Base-by-base conservation (phyloP, 2,113 vertebrate genomes). In the Turnix velox region DNA sequence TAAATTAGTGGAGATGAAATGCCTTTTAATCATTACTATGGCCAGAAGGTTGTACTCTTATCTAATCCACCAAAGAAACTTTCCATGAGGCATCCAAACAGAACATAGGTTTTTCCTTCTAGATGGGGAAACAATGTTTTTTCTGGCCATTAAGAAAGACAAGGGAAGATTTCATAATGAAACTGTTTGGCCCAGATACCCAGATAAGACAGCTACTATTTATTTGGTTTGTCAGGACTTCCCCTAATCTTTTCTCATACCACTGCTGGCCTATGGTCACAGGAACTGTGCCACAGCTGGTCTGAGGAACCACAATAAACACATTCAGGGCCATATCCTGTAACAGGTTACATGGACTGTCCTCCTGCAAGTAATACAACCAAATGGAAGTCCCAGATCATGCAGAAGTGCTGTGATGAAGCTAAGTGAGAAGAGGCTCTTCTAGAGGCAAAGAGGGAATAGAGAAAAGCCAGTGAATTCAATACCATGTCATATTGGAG, bases 311-410 rank as follows among this genome's bases (percentile, higher is more conserved):
- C 89, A 52, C 69, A 57, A 20, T 28, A 18, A 61, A 81, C 22
- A 25, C 2, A 3, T 14, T 5, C 30, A n/a, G 37, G 27, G 39
- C 28, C 1, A 0, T 28, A 43, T 40, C 55, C 67, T 18, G 0
- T 18, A 18, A 12, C 13, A 40, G 51, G 51, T 84, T 62, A 18
- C n/a, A 3, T 2, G 11, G 28, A 6, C 37, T 52, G 40, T 33
- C 22, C 40, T 67, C n/a, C 40, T 18, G 3, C 14, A 76, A 63
- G 39, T 7, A 49, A 12, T 12, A 4, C 19, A 39, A 9, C 10
- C 20, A 78, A 75, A 40, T 12, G 7, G 2, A 84, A 59, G n/a
- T 42, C n/a, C 20, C 42, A 62, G 19, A 30, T 58, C 3, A 1
- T 27, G 25, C 33, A 84, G 51, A 51, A 81, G 19, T 51, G 33